phyloP scores from a whole-genome alignment of 1,140 invertebrate species.

The Bombus pascuorum region DNA sequence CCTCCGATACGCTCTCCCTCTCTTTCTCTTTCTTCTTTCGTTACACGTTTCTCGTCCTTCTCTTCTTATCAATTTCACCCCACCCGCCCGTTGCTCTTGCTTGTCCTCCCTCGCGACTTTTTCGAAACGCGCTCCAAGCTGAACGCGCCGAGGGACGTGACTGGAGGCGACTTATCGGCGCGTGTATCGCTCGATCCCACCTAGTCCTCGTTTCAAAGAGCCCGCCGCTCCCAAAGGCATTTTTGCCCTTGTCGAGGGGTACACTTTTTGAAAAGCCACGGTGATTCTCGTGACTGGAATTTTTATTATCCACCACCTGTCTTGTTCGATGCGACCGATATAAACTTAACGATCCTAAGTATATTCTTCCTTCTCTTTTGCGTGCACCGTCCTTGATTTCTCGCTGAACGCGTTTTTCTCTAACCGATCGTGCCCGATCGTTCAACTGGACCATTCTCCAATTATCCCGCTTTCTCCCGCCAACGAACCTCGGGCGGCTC shows the following conservation, averaged over 20 bases:
- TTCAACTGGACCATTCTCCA: slow-evolving; percentile 5
- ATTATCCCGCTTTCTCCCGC: not conserved
- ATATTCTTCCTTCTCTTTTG: not conserved
- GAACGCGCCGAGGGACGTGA: slow-evolving; percentile 11
- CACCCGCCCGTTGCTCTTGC: not conserved
- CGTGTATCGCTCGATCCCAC: slow-evolving; percentile 5
- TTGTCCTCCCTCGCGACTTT: not conserved
- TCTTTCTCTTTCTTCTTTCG: not conserved
- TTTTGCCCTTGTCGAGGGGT: not conserved
- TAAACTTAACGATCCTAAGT: not conserved
- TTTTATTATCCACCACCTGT: not conserved
- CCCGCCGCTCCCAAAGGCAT: slow-evolving; percentile 4
- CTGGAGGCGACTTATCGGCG: slow-evolving; percentile 26
- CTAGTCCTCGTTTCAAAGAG: slow-evolving; percentile 15
- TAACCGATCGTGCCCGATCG: slow-evolving; percentile 9
- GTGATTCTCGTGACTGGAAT: not conserved
- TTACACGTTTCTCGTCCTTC: not conserved
- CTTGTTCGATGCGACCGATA: too few relatives aligned
- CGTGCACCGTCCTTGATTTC: not conserved
- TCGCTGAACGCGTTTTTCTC: not conserved
- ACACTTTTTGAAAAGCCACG: slow-evolving; percentile 17
- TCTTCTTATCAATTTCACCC: not conserved
- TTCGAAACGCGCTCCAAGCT: slow-evolving; percentile 21
- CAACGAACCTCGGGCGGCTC: too few relatives aligned
- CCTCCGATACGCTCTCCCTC: not conserved